phyloP scores from a whole-genome alignment of 2,888 invertebrate genomes.

The Chalcosyrphus nemorum region DNA sequence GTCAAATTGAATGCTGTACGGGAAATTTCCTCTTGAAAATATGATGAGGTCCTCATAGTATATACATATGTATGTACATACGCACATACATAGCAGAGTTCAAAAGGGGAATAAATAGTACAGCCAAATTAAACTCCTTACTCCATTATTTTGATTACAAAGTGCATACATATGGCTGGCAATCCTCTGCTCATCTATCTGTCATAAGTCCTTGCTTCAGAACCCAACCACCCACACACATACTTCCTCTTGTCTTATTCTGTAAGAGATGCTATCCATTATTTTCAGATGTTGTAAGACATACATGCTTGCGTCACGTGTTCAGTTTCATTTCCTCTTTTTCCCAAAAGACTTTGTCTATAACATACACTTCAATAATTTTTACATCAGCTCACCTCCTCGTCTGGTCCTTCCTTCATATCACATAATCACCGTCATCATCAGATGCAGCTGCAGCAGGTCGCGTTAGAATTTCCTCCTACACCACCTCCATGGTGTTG shows the following conservation, averaged over 20 bases:
- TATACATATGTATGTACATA: background rate
- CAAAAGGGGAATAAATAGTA: background rate
- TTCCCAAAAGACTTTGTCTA: conserved; percentile 33
- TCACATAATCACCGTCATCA: conserved; percentile 38
- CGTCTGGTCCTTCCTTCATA: background rate
- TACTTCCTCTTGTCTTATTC: conserved; percentile 22
- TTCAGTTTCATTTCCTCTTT: conserved; percentile 46
- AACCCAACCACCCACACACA: background rate
- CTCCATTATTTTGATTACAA: conserved; percentile 60
- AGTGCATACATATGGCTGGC: conserved; percentile 38
- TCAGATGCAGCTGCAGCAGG: conserved; percentile 13
- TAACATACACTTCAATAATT: conserved; percentile 58
- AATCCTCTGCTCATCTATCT: conserved; percentile 43
- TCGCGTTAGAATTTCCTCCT: background rate
- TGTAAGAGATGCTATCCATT: conserved; percentile 34
- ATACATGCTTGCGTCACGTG: conserved; percentile 53
- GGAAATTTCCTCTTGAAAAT: conserved; percentile 14
- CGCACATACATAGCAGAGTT: too few species aligned
- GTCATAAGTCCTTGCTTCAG: background rate
- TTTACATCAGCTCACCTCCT: conserved; percentile 34
- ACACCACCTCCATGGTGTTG: background rate
- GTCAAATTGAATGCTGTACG: conserved; percentile 33
- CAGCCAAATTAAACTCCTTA: conserved; percentile 41
- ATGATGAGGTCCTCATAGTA: conserved; percentile 23
- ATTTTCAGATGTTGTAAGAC: conserved; percentile 51